Base-by-base conservation (phyloP, 2,797 vertebrate species). In the Salmo trutta region DNA sequence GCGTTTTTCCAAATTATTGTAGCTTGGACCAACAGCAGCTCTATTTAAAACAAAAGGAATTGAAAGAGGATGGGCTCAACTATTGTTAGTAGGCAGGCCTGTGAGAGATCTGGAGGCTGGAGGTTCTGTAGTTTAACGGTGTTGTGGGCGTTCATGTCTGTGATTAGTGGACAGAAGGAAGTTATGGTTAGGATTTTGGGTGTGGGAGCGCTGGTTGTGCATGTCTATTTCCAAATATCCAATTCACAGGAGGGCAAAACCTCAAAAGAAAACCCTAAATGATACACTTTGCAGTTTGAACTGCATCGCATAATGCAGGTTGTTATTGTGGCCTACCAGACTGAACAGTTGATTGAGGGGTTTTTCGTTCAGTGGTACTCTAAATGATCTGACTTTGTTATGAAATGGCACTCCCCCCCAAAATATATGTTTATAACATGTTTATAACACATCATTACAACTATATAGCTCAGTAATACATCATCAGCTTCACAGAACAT, bases 141-240 rank as follows among this genome's bases (percentile, higher is more conserved):
- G 1, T 83, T 77, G 72, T 78, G 75, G 79, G 65, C 75, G 36
- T 84, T 73, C 14, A 66, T 64, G 85, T 76, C 78, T 79, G 87
- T 21, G 84, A 86, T 24, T 15, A 79, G 75, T 73, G 83, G 86
- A 87, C 59, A 80, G 76, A 78, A 80, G 74, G 62, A 89, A 78
- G 79, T 1, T 53, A 81, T 84, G 91, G 88, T 88, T 90, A 86
- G 76, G 79, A 90, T 86, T 79, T 84, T 83, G 89, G 82, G 83
- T 89, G 92, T 91, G 92, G 89, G 86, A 89, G 82, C 74, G 47
- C 17, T 66, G 78, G 81, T 84, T 83, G 81, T 73, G 56, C 6
- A n/a, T 21, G 31, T 73, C 80, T 86, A 76, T 86, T 87, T 89
- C 79, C 27, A 85, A 86, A 75, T 8, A 75, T 68, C 51, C 68